These are phyloP conservation scores for Oncorhynchus mykiss DNA, from an alignment of 2,113 vertebrate species.

Conservation along the genomic window DNA sequence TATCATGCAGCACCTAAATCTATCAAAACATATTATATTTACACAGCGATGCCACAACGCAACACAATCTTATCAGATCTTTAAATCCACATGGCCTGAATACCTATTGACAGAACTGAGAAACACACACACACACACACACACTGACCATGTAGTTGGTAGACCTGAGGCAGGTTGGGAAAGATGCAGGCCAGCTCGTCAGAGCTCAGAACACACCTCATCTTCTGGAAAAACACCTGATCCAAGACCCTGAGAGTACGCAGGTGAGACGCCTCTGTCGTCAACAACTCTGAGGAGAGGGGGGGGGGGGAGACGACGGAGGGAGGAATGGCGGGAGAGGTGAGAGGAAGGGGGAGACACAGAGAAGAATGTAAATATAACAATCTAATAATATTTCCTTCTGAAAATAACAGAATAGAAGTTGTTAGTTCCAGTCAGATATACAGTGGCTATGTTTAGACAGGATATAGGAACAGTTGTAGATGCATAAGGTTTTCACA, in stretches of 20 bases:
- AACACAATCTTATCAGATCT: too few relatives aligned
- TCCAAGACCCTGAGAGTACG: slow-evolving; percentile 87
- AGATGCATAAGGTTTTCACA: too few relatives aligned
- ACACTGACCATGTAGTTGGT: slow-evolving; percentile 86
- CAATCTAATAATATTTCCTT: too few relatives aligned
- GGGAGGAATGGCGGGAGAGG: neutral
- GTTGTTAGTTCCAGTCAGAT: too few relatives aligned
- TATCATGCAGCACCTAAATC: too few relatives aligned
- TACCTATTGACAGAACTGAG: neutral
- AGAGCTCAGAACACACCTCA: slow-evolving; percentile 78
- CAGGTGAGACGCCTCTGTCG: slow-evolving; percentile 87
- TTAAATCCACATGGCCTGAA: neutral
- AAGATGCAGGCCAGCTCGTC: slow-evolving; percentile 89
- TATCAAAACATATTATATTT: slow-evolving; percentile 4
- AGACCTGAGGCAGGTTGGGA: slow-evolving; percentile 88
- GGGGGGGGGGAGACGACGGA: neutral
- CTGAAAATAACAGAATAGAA: too few relatives aligned
- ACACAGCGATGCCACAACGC: slow-evolving; percentile 6
- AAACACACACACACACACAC: neutral
- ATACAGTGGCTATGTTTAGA: too few relatives aligned
- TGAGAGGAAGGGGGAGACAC: neutral
- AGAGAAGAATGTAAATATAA: too few relatives aligned
- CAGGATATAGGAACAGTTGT: too few relatives aligned
- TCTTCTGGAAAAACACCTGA: slow-evolving; percentile 86
- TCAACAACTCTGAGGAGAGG: slow-evolving; percentile 80